phyloP scores from a whole-genome alignment of 2,113 vertebrate genomes.

The Anarhynchus alexandrinus region DNA sequence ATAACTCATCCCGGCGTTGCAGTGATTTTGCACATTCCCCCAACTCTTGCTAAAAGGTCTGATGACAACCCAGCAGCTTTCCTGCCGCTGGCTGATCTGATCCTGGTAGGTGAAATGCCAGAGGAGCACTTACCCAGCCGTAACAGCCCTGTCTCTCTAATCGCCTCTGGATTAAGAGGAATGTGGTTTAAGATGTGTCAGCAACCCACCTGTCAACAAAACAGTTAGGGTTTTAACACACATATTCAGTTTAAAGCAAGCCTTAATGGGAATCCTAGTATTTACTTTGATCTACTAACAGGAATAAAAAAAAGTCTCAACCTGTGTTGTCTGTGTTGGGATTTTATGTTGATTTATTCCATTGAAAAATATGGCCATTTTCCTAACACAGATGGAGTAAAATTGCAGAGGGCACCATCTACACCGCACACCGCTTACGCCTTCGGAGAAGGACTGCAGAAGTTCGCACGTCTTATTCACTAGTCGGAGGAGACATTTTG shows the following conservation, averaged over 20 bases:
- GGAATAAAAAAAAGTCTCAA: not conserved
- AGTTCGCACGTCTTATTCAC: not conserved
- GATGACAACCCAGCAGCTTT: not conserved
- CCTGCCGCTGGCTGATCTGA: not conserved
- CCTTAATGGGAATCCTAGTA: not conserved
- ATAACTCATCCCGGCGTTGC: fast-evolving
- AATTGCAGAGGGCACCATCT: not conserved
- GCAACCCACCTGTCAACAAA: not conserved
- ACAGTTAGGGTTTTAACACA: not conserved
- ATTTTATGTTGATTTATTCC: not conserved
- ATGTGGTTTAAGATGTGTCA: not conserved
- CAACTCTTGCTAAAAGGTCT: not conserved
- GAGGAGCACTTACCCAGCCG: not conserved
- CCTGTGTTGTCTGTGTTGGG: not conserved
- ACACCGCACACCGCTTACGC: fast-evolving
- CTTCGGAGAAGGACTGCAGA: not conserved
- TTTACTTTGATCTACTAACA: not conserved
- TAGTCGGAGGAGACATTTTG: not conserved
- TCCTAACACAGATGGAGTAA: not conserved
- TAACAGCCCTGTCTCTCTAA: not conserved
- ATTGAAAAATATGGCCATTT: not conserved
- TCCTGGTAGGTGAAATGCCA: not conserved
- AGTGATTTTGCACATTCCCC: not conserved
- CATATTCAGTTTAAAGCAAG: not conserved
- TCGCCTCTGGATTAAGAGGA: not conserved